Base-by-base conservation (phyloP, 2,888 invertebrate species). In the Antheraea assamensis region DNA sequence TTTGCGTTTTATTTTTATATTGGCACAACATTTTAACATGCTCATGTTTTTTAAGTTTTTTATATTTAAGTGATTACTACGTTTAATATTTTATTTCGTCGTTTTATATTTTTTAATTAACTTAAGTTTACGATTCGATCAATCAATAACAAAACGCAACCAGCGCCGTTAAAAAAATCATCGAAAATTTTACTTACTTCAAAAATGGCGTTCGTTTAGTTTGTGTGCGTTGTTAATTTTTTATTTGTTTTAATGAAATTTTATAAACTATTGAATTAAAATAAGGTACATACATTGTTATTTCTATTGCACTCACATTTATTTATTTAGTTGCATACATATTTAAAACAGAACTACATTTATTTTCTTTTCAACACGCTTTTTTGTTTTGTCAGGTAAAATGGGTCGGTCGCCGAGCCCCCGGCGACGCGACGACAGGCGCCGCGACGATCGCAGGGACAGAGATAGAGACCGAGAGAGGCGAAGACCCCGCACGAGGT, bases 371-470 rank as follows among this genome's bases (percentile, higher is more conserved):
- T 42, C 13, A 42, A 42, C 42, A 42, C 42, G 42, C 49, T 74
- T 58, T 70, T 76, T 73, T 76, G 74, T 55, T 74, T 77, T 79
- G 71, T 78, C 80, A 21, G 82, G 84, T 85, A 87, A 84, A 81
- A 95, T 94, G 95, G 95, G 93, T 80, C 91, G 94, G 77, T 93
- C 95, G 84, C 95, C 94, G 75, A 95, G 95, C 83, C 95, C 95
- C 77, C 88, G 92, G 80, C 92, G 94, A 82, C 92, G 93, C 80
- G 93, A 93, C 70, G 92, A 92, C 66, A 84, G 91, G 77, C 87
- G 90, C 71, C 86, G 89, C 15, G 85, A 87, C 72, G 88, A 87
- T 17, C 80, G 87, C 58, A 82, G 91, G 78, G 91, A 91, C 78
- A 88, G 93, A 73, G 92, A 92, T 72, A 87, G 93, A 77, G 92